These are phyloP conservation scores for Gracilinanus agilis DNA, from an alignment of 2,113 vertebrate genomes.

Conservation along the genomic window DNA sequence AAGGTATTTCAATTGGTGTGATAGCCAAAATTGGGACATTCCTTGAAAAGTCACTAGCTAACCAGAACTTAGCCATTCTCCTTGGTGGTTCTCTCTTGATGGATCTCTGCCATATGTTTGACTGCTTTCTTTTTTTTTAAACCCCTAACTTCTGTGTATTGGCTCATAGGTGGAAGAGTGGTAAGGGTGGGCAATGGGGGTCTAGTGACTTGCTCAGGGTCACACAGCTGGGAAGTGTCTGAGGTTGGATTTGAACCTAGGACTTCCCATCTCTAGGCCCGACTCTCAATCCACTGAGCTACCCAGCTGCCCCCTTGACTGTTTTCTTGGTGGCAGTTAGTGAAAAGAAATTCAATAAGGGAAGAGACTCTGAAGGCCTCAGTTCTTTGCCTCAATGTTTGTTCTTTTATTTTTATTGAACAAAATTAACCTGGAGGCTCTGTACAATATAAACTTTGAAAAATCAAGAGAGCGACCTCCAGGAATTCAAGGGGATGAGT, in stretches of 20 bases:
- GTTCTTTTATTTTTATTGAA: neutral
- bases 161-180: too few relatives aligned
- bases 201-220: too few relatives aligned
- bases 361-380: neutral
- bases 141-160: too few relatives aligned
- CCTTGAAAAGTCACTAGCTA: neutral
- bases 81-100: neutral
- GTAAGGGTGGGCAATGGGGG: too few relatives aligned
- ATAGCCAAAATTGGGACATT: neutral
- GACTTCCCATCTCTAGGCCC: too few relatives aligned
- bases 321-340: neutral
- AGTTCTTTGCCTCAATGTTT: neutral
- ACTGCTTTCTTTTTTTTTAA: too few relatives aligned
- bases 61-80: neutral
- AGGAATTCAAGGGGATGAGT: neutral
- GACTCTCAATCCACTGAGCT: too few relatives aligned
- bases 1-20: neutral
- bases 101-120: neutral
- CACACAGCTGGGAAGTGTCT: too few relatives aligned
- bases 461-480: neutral
- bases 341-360: neutral
- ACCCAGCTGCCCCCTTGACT: too few relatives aligned
- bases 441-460: neutral
- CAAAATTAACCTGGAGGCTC: neutral
- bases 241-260: too few relatives aligned